These are phyloP conservation scores for Cremastinae sp. DNA, from an alignment of 2,888 invertebrate species.

Conservation along the genomic window DNA sequence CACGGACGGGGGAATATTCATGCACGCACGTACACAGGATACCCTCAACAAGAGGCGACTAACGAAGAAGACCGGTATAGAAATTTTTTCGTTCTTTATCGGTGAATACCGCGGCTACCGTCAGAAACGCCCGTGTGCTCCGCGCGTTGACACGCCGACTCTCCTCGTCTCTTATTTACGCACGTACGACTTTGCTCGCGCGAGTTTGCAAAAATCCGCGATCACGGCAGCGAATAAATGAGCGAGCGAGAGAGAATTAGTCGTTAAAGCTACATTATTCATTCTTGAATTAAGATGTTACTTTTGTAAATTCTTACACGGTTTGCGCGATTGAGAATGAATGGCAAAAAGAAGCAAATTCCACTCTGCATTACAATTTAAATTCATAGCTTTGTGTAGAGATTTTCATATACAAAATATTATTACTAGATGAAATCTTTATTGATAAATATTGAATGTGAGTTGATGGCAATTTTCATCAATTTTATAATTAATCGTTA, in stretches of 20 bases:
- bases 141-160: slow-evolving; percentile 9
- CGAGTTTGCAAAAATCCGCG: slow-evolving; percentile 6
- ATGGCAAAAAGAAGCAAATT: slow-evolving; percentile 27
- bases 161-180: slow-evolving; percentile 25
- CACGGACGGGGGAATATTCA: slow-evolving; percentile 2
- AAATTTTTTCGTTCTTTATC: slow-evolving; percentile 55
- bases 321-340: slow-evolving; percentile 37
- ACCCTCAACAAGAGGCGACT: slow-evolving; percentile 65
- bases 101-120: slow-evolving; percentile 56
- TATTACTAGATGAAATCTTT: too few species aligned
- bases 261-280: slow-evolving; percentile 60
- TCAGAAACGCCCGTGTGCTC: slow-evolving; percentile 25
- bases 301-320: slow-evolving; percentile 32
- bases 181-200: slow-evolving; percentile 2
- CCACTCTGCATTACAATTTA: slow-evolving; percentile 45
- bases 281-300: slow-evolving; percentile 63
- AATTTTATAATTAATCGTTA: too few species aligned
- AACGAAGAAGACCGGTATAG: slow-evolving; percentile 64
- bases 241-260: slow-evolving; percentile 5
- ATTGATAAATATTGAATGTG: too few species aligned
- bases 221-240: neutral
- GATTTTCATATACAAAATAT: too few species aligned
- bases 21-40: slow-evolving; percentile 4
- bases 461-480: too few species aligned
- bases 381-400: too few species aligned